Conservation (phyloP, 2,797 vertebrate species). For the Chiroxiphia lanceolata region DNA sequence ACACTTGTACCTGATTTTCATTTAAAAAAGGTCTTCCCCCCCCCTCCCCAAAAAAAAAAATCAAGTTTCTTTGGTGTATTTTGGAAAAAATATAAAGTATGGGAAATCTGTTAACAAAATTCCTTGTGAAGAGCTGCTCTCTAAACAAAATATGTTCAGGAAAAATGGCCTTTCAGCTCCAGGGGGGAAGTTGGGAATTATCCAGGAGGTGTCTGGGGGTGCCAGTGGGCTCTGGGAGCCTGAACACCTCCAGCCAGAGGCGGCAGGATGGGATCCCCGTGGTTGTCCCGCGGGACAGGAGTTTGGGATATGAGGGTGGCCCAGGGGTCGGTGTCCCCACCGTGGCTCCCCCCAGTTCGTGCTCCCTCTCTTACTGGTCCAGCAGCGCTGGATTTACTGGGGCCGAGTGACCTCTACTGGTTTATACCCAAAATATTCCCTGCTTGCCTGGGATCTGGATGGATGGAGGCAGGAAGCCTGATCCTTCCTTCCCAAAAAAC, state of each 20-base stretch:
- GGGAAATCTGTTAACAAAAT: not conserved
- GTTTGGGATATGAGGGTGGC: not conserved
- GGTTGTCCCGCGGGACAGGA: not conserved
- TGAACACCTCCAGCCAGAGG: not conserved
- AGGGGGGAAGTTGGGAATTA: not conserved
- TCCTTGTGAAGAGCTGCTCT: not conserved
- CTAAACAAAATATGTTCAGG: fast-evolving
- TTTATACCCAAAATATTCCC: not conserved
- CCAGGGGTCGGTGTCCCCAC: not conserved
- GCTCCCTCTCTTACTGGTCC: not conserved
- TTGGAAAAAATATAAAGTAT: not conserved
- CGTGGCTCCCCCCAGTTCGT: not conserved
- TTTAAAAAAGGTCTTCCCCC: not conserved
- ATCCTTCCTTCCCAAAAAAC: not conserved
- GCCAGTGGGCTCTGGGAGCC: too few relatives aligned
- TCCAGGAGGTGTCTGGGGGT: fast-evolving
- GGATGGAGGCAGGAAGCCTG: not conserved
- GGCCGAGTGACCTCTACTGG: constrained; percentile 50
- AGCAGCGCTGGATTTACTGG: not conserved
- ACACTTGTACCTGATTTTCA: not conserved
- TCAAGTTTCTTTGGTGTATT: not conserved
- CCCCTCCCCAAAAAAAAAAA: too few relatives aligned
- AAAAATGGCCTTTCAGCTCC: not conserved
- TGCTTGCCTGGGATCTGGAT: fast-evolving
- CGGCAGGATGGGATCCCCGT: fast-evolving